Percentiles rank a stretch among this genome's conserved stretches.
Conservation (phyloP, 2,113 vertebrate species). For the Talpa occidentalis region DNA sequence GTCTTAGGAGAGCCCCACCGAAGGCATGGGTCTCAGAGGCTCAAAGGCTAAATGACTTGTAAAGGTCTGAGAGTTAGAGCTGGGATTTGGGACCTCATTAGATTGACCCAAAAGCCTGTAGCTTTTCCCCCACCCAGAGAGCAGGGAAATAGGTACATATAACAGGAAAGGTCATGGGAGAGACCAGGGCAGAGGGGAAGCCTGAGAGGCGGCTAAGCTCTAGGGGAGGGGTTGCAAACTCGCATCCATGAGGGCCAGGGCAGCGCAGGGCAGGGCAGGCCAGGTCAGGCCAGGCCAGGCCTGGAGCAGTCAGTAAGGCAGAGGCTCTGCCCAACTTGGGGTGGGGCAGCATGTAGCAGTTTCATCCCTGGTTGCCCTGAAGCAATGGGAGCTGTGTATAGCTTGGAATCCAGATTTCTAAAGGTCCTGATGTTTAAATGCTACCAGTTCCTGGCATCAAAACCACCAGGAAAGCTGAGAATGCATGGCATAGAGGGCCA, state of each 20-base stretch:
- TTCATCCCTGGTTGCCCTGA: background rate
- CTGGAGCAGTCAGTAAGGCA: background rate
- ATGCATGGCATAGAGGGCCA: background rate
- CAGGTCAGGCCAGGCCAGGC: background rate
- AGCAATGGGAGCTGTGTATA: background rate
- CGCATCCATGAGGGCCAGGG: background rate
- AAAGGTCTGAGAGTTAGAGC: background rate
- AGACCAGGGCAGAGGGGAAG: background rate
- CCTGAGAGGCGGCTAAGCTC: background rate
- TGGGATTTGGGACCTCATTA: background rate
- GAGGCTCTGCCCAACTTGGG: no score
- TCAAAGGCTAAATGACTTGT: background rate
- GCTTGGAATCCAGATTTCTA: background rate
- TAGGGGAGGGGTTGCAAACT: background rate
- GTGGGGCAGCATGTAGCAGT: fast-evolving
- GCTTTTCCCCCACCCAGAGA: background rate
- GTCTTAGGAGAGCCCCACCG: background rate
- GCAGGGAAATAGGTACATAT: background rate
- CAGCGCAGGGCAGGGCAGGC: no score
- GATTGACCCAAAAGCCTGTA: background rate
- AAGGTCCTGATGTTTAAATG: background rate
- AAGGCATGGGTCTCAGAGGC: background rate
- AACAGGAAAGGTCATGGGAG: background rate
- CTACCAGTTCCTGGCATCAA: background rate
- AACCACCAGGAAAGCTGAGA: background rate